Base-by-base conservation (phyloP, 2,888 invertebrate genomes). In the Timema podura region DNA sequence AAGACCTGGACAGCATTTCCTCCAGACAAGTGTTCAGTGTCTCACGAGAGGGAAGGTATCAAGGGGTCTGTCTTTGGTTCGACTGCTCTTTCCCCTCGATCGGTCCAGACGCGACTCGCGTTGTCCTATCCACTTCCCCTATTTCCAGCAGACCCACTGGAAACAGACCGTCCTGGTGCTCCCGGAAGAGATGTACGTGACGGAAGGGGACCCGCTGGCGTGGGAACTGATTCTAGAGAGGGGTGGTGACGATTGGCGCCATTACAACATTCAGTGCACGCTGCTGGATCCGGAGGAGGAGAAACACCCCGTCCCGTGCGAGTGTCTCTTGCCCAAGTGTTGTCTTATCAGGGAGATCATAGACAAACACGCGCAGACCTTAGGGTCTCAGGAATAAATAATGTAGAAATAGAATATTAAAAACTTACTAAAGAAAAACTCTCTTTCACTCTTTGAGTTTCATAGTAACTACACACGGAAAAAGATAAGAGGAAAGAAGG, bases 281-380 rank as follows among this genome's bases (percentile, higher is more conserved):
- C 83, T 91, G 79, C 78, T 91, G 65, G 91, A 93, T 79, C 86
- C 90, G 3, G 85, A 87, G 49, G 82, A 82, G 61, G 83, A 88
- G 8, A 88, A 89, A 45, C 95, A 95, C 79, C 91, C 93, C 0
- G 81, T 90, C 46, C 93, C 92, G 10, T 95, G 94, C 77, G 77
- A 83, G 11, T 94, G 95, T 79, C 84, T 89, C 77, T 84, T 89
- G 84, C 91, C 91, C 0, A 92, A 89, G 78, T 93, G 93, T 78
- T 90, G 92, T 76, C 82, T 93, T 13, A 86, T 88, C 6, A 88
- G 87, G 76, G 83, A 86, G 46, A 86, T 87, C 77, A 82, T 90
- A 76, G 80, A 83, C 48, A 83, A 86, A 75, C 84, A 74, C 13
- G 75, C 86, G 61, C 30, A 61, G 44, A 61, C 61, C 9, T 30